phyloP scores from a whole-genome alignment of 2,113 vertebrate genomes.

The Deroptyus accipitrinus region DNA sequence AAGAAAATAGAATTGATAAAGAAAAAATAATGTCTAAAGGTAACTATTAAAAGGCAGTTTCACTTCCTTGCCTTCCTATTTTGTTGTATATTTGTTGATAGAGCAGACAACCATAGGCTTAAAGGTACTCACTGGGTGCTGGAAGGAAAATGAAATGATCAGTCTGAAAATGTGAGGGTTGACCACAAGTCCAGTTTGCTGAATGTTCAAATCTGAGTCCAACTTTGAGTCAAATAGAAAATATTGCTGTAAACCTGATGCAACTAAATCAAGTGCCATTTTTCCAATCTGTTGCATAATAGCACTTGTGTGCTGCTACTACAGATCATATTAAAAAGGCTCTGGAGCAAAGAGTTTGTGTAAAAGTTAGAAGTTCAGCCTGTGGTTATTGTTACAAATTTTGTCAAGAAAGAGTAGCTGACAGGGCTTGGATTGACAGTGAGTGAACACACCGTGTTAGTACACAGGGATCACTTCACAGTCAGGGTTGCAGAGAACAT shows the following conservation, averaged over 20 bases:
- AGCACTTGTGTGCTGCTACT: not conserved
- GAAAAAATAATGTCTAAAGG: not conserved
- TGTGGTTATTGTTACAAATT: not conserved
- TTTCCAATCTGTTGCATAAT: not conserved
- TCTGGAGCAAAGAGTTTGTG: constrained; percentile 7
- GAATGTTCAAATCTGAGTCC: not conserved
- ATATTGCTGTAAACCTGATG: not conserved
- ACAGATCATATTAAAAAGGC: not conserved
- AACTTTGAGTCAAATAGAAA: not conserved
- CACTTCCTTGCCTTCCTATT: not conserved
- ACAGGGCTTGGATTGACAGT: not conserved
- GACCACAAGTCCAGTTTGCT: not conserved
- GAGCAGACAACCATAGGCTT: not conserved
- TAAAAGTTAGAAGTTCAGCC: not conserved
- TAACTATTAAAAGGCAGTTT: not conserved
- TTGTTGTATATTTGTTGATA: not conserved
- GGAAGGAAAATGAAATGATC: not conserved
- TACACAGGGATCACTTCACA: not conserved
- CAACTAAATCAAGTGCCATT: not conserved
- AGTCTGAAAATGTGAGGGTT: not conserved
- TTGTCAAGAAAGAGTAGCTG: not conserved
- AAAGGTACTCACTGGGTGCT: not conserved
- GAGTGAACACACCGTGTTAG: not conserved
- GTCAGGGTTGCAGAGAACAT: not conserved
- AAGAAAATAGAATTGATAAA: not conserved